A percentile compares a stretch with the other conserved stretches of the same genome.
phyloP scores from a whole-genome alignment of 2,113 vertebrate species.

The Haemorhous mexicanus region DNA sequence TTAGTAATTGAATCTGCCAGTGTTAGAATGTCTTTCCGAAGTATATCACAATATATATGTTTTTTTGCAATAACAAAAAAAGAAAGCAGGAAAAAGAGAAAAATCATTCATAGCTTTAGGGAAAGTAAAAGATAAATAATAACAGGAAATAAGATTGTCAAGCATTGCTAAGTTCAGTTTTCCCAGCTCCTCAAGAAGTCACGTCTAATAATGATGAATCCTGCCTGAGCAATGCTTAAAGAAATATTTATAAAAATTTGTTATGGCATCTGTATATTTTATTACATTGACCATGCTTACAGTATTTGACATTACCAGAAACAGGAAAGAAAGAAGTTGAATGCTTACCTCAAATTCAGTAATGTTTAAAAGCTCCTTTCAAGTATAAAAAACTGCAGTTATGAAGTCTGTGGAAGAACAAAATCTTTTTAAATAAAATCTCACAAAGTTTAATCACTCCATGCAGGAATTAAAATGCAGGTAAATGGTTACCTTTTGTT shows the following conservation, averaged over 20 bases:
- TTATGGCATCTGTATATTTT: constrained; percentile 17
- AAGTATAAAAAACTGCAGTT: not conserved
- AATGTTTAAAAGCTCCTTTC: constrained; percentile 13
- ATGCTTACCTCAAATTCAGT: not conserved
- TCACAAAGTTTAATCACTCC: not conserved
- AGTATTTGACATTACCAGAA: constrained; percentile 47
- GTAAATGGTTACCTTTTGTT: not conserved
- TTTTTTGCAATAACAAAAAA: constrained; percentile 25
- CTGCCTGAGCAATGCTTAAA: constrained; percentile 28
- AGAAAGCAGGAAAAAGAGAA: not conserved
- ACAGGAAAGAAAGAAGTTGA: constrained; percentile 1
- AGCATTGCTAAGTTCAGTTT: constrained; percentile 1
- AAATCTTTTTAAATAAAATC: not conserved
- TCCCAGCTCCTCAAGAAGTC: constrained; percentile 19
- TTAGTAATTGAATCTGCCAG: not conserved
- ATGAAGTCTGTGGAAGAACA: not conserved
- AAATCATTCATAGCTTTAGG: not conserved
- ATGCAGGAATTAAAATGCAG: not conserved
- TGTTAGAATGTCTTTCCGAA: not conserved
- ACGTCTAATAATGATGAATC: constrained; percentile 35
- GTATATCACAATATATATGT: not conserved
- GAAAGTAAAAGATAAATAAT: constrained; percentile 53
- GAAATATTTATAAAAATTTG: constrained; percentile 54
- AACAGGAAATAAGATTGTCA: constrained; percentile 35
- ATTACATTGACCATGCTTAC: constrained; percentile 21